A percentile compares a stretch with the other conserved stretches of the same genome.
Conservation (phyloP, 2,888 invertebrate species). For the Dendrolimus pini region DNA sequence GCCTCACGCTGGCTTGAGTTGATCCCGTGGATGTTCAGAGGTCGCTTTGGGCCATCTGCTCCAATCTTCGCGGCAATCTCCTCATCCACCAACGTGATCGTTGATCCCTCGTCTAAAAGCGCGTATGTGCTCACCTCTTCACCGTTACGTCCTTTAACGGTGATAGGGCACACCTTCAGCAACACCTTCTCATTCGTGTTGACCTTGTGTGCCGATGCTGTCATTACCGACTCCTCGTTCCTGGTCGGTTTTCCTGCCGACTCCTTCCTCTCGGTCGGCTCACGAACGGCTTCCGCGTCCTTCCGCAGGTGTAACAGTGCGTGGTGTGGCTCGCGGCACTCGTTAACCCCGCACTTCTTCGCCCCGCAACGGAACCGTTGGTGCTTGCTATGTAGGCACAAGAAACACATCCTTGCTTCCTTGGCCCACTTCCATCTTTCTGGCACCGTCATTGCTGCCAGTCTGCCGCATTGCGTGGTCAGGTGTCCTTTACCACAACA, state of each 20-base stretch:
- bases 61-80: constrained; percentile 5
- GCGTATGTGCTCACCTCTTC: constrained; percentile 4
- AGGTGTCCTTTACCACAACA: no score
- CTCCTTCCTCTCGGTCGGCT: no score
- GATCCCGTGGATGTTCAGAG: constrained; percentile 4
- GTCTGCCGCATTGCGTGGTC: no score
- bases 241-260: no score
- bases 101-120: constrained; percentile 11
- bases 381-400: neutral
- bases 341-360: neutral
- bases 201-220: neutral
- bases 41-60: constrained; percentile 1
- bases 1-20: neutral
- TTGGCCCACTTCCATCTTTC: no score
- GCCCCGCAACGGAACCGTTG: neutral
- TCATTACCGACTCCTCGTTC: neutral
- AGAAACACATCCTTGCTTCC: neutral
- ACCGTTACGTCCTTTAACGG: constrained; percentile 7
- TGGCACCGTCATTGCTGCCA: no score
- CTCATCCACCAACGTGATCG: constrained; percentile 6
- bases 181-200: neutral
- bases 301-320: neutral
- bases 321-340: neutral
- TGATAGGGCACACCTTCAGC: constrained; percentile 6
- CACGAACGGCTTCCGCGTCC: neutral